Evolutionary conservation across 2,113 vertebrate genomes (phyloP), one percentile per base, ranked within the genome.

Genomic region (Cochlearius cochlearius): DNA sequence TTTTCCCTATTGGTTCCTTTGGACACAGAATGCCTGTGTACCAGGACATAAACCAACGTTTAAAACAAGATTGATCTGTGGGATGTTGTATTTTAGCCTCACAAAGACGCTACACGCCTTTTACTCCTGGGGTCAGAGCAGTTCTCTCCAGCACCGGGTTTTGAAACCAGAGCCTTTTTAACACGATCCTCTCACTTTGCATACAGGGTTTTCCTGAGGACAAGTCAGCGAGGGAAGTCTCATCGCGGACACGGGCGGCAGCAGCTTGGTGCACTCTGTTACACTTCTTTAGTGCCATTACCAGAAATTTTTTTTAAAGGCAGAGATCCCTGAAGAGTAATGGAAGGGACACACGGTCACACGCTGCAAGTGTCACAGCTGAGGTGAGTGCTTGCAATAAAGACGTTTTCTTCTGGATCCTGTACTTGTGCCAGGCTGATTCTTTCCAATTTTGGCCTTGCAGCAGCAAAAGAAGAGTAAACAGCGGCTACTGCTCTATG

Each of bases 401-500:
- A 45, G 36, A 14, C 12, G 5, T 39, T 58, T 90, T 85, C 41
- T 71, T 52, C 62, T 55, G 41, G 47, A 38, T 36, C n/a, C 32
- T 2, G 2, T 26, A 7, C 34, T 32, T 43, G 74, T 39, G 23
- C 22, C 49, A 78, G 60, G 22, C 19, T 82, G 43, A 39, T 72
- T 45, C 19, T 59, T 81, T 58, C 27, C 39, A 32, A 11, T 39
- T 74, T 74, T 82, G 55, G 39, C 60, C 29, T 71, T 74, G 38
- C 6, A 78, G 43, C 58, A 75, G 36, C 25, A 60, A 83, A 55
- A 38, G 9, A 69, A 36, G 26, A 75, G 15, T 25, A 66, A 91
- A 67, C 0, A 0, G 10, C 18, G 29, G 47, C 39, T 23, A 9
- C 5, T n/a, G 5, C 69, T 52, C 34, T 58, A 16, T 21, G 20